These are phyloP conservation scores for Temnopleurus reevesii DNA, from an alignment of 53 echinoderm and acorn worm genomes.

Conservation along the genomic window DNA sequence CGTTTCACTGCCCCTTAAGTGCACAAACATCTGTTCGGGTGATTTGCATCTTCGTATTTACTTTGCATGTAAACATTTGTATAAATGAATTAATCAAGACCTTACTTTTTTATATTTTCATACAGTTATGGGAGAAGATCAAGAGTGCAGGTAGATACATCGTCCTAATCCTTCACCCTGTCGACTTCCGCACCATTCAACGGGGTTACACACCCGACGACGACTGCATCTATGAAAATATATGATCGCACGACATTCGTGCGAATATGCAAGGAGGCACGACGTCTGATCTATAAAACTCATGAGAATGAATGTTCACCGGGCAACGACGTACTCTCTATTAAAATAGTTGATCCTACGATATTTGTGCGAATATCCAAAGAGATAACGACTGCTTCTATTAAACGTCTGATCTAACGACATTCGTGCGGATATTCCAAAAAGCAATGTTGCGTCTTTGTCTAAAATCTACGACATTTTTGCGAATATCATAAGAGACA, in stretches of 20 bases:
- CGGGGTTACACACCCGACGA: background rate
- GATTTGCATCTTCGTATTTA: too few species aligned
- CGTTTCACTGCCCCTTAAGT: too few species aligned
- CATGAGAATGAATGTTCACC: background rate
- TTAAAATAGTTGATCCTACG: too few species aligned
- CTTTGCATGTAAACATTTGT: too few species aligned
- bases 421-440: too few species aligned
- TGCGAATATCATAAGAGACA: background rate
- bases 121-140: slow-evolving; percentile 14
- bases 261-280: background rate
- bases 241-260: background rate
- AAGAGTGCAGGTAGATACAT: background rate
- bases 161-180: slow-evolving; percentile 6
- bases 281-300: background rate
- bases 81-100: too few species aligned
- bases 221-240: background rate
- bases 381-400: too few species aligned
- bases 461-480: background rate
- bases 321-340: too few species aligned
- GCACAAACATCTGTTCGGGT: too few species aligned
- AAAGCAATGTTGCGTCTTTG: too few species aligned
- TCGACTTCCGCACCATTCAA: background rate
- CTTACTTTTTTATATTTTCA: background rate
- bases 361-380: too few species aligned
- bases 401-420: too few species aligned